phyloP scores from a whole-genome alignment of 2,888 invertebrate species.

The Nycteola revayana region DNA sequence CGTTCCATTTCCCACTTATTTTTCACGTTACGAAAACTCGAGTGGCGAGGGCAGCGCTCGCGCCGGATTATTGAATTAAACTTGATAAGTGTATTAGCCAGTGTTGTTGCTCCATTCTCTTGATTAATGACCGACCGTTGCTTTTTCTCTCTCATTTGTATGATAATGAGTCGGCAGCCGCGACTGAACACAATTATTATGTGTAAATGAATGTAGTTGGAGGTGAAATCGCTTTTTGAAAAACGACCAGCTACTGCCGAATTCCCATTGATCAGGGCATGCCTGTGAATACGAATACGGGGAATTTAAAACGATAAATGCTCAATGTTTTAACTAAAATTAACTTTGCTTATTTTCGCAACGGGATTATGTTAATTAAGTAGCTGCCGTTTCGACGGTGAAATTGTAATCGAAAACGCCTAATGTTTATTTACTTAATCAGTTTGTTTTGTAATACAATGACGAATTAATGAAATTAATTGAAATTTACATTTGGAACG shows the following conservation, averaged over 20 bases:
- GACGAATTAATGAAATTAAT: slow-evolving; percentile 34
- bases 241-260: slow-evolving; percentile 29
- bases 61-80: slow-evolving; percentile 77
- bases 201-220: slow-evolving; percentile 66
- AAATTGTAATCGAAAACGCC: slow-evolving; percentile 60
- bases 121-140: slow-evolving; percentile 74
- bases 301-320: slow-evolving; percentile 44
- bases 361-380: slow-evolving; percentile 64
- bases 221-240: slow-evolving; percentile 59
- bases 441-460: slow-evolving; percentile 54
- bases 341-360: slow-evolving; percentile 58
- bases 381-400: slow-evolving; percentile 51
- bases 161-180: slow-evolving; percentile 73
- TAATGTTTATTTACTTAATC: slow-evolving; percentile 65
- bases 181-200: slow-evolving; percentile 71
- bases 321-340: slow-evolving; percentile 57
- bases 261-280: slow-evolving; percentile 42
- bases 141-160: slow-evolving; percentile 80
- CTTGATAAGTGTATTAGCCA: slow-evolving; percentile 80
- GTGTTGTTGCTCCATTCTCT: slow-evolving; percentile 75
- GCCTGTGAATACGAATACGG: slow-evolving; percentile 32
- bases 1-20: slow-evolving; percentile 68
- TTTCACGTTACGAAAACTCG: slow-evolving; percentile 69
- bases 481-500: slow-evolving; percentile 23
- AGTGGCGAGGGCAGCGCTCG: slow-evolving; percentile 57